Evolutionary conservation across 2,888 invertebrate species (phyloP).

Genomic region (Trissolcus japonicus): DNA sequence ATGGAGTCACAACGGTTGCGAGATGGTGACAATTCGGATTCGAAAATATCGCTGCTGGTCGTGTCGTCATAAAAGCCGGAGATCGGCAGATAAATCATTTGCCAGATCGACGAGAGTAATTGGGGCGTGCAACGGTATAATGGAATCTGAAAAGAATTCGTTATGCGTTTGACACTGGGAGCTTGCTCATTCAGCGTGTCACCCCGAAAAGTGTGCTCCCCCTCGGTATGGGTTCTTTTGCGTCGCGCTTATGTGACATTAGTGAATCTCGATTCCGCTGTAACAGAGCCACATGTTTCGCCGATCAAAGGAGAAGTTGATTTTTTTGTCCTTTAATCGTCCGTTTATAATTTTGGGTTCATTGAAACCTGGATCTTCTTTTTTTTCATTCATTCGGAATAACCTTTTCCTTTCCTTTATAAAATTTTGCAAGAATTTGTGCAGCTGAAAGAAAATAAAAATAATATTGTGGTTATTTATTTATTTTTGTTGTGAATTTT

Average conservation of each 20-base stretch:
- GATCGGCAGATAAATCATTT: slow-evolving; percentile 66
- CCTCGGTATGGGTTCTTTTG: slow-evolving; percentile 6
- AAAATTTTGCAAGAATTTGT: no score
- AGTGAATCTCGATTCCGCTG: background rate
- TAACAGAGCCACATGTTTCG: background rate
- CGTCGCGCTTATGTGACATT: slow-evolving; percentile 8
- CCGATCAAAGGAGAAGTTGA: no score
- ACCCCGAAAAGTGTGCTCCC: slow-evolving; percentile 28
- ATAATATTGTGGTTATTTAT: no score
- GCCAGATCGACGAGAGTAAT: slow-evolving; percentile 65
- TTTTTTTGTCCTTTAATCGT: no score
- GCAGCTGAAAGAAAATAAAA: no score
- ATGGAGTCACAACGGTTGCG: slow-evolving; percentile 37
- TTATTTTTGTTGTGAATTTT: no score
- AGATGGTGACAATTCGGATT: slow-evolving; percentile 29
- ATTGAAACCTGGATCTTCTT: no score
- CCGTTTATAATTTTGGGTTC: no score
- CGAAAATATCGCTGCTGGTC: slow-evolving; percentile 21
- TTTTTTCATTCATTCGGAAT: no score
- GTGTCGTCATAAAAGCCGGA: slow-evolving; percentile 27
- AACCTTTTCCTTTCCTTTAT: no score
- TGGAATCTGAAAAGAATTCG: slow-evolving; percentile 67
- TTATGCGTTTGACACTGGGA: slow-evolving; percentile 55
- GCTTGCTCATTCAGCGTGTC: slow-evolving; percentile 46
- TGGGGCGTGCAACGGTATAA: slow-evolving; percentile 65